Percentiles rank a stretch among this genome's conserved stretches.
phyloP scores from a whole-genome alignment of 2,113 vertebrate species.

The Callaeas wilsoni region DNA sequence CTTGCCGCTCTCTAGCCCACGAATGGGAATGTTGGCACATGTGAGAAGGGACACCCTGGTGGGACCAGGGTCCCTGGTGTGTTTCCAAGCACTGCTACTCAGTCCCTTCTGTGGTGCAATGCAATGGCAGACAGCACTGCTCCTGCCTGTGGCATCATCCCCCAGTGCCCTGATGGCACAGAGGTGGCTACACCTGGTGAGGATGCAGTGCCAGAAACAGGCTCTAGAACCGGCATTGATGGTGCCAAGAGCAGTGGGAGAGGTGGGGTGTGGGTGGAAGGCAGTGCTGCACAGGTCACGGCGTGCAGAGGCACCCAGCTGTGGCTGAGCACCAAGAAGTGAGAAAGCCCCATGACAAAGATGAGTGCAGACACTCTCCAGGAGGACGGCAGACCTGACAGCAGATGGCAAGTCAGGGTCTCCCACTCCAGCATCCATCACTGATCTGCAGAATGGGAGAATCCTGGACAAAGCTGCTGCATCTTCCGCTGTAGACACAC shows the following conservation, averaged over 20 bases:
- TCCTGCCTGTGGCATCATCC: background rate
- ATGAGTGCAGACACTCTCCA: background rate
- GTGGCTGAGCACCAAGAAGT: background rate
- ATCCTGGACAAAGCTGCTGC: background rate
- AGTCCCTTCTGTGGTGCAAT: background rate
- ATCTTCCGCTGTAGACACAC: background rate
- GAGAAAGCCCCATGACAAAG: fast-evolving
- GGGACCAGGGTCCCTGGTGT: background rate
- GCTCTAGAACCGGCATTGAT: fast-evolving
- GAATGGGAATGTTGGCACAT: fast-evolving
- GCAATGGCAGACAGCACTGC: background rate
- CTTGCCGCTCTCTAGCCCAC: background rate
- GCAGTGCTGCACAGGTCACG: background rate
- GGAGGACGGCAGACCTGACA: background rate
- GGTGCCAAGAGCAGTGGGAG: fast-evolving
- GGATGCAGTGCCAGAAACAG: background rate
- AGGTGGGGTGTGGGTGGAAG: fast-evolving
- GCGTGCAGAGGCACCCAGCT: fast-evolving
- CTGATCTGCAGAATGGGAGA: background rate
- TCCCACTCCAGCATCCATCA: background rate
- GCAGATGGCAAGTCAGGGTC: background rate
- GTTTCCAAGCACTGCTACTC: background rate
- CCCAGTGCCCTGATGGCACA: background rate
- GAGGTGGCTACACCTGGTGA: background rate
- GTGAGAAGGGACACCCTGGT: background rate